Evolutionary conservation across 1,140 invertebrate species (phyloP).

Genomic region (Dendroctonus valens): DNA sequence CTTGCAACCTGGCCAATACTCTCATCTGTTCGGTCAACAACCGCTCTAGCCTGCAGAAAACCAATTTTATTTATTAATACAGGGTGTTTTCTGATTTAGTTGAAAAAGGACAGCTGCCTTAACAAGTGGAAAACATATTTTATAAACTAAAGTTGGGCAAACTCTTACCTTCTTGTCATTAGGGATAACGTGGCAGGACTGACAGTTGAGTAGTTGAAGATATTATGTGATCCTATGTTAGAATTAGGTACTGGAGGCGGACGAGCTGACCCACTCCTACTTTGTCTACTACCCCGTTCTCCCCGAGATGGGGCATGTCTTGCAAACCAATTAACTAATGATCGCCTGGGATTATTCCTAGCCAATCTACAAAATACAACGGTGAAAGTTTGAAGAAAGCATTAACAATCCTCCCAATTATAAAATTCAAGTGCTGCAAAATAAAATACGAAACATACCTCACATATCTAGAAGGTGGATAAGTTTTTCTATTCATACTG

Average conservation of each 20-base stretch:
- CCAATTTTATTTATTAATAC: too few species aligned
- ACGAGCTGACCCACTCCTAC: slow-evolving; percentile 6
- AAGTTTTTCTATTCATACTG: slow-evolving; percentile 39
- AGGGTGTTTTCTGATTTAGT: too few species aligned
- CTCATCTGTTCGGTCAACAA: slow-evolving; percentile 34
- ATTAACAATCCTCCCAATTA: too few species aligned
- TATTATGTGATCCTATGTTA: slow-evolving; percentile 3
- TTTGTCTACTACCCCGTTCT: slow-evolving; percentile 12
- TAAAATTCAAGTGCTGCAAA: too few species aligned
- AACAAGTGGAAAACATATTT: too few species aligned
- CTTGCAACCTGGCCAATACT: slow-evolving; percentile 18
- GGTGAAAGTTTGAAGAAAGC: too few species aligned
- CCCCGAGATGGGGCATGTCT: slow-evolving; percentile 28
- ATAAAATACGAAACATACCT: background rate
- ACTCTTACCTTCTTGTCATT: slow-evolving; percentile 24
- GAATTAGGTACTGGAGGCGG: background rate
- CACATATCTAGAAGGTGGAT: slow-evolving; percentile 44
- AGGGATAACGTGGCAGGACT: slow-evolving; percentile 18
- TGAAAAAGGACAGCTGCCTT: too few species aligned
- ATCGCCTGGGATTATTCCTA: slow-evolving; percentile 35
- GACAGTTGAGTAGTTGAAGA: slow-evolving; percentile 24
- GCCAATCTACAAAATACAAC: too few species aligned
- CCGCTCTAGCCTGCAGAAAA: slow-evolving; percentile 18
- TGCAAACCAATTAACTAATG: slow-evolving; percentile 37
- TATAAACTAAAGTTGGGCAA: background rate